Evolutionary conservation across 1,140 invertebrate genomes (phyloP), one percentile per base, ranked within the genome.

Genomic region (Papilio polyxenes): DNA sequence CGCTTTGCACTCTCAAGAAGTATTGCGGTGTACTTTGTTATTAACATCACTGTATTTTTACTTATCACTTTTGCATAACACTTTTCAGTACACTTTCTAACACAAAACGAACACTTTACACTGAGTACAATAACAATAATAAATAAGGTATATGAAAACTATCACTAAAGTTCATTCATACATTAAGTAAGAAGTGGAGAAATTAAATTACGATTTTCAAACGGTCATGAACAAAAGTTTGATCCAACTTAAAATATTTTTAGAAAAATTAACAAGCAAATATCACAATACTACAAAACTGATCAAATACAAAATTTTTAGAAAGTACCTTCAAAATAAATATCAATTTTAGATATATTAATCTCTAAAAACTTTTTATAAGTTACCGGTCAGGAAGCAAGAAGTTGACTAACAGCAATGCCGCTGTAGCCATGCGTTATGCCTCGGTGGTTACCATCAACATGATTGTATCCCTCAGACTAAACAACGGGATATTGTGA

Each of bases 1-100:
- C 82, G 94, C 81, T 91, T 91, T n/a, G 94, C 92, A 85, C 94
- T 95, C 83, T 95, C 94, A 87, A 95, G 62, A 40, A 95, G 84
- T 74, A 95, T 92, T 37, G 94, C 90, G 3, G 94, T 95, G 77
- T 94, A 95, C 83, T 94, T 93, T 31, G 94, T 95, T 82, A 95
- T 95, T 83, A 95, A 89, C 94, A 95, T 95, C 77, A 80, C 78
- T 80, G n/a, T 49, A 86, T 37, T 72, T 40, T 89, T 75, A 81
- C 56, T 82, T 84, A 78, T 82, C 83, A 88, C 82, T 85, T 59
- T 80, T 87, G 75, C 74, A 76, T 87, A 82, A 86, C 85, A 85
- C 83, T 72, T 11, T 65, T 65, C 9, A 65, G 8, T 62, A 23
- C 75, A 77, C 77, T 78, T 6, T 48, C 15, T 48, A 15, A 11